Evolutionary conservation across 2,888 invertebrate species (phyloP).

Genomic region (Gasteruption jaculator): DNA sequence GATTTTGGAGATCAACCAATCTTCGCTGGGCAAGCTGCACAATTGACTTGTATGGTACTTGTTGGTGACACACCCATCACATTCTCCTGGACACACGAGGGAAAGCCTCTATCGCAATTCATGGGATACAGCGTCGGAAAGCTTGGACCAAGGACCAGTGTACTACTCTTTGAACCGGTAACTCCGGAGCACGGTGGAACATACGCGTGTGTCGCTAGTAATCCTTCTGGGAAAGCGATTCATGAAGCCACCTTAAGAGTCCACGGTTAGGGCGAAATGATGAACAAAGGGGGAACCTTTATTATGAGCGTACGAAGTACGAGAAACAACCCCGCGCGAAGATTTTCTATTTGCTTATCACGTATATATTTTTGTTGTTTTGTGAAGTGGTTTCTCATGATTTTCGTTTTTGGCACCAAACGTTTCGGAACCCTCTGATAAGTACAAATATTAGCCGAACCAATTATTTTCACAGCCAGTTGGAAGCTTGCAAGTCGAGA

Average conservation of each 20-base stretch:
- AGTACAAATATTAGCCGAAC: no score
- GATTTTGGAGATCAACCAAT: constrained; percentile 73
- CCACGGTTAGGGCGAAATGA: constrained; percentile 56
- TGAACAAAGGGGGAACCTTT: no score
- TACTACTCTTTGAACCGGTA: constrained; percentile 52
- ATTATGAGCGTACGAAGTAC: no score
- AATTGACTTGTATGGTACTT: constrained; percentile 65
- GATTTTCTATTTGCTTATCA: no score
- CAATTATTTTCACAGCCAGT: no score
- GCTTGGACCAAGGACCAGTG: constrained; percentile 47
- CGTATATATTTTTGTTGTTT: no score
- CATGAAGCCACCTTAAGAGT: constrained; percentile 57
- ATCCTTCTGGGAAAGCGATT: constrained; percentile 56
- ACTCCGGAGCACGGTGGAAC: constrained; percentile 55
- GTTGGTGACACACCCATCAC: constrained; percentile 59
- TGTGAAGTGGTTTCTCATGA: no score
- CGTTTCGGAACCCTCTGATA: no score
- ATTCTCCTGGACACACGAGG: constrained; percentile 57
- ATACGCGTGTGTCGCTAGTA: constrained; percentile 59
- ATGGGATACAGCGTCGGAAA: constrained; percentile 45
- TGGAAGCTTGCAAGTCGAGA: no score
- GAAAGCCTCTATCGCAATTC: constrained; percentile 47
- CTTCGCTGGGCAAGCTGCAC: constrained; percentile 74
- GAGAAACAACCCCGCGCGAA: no score
- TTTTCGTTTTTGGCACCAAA: no score